Base-by-base conservation (phyloP, 2,888 invertebrate genomes). In the Tuta absoluta region DNA sequence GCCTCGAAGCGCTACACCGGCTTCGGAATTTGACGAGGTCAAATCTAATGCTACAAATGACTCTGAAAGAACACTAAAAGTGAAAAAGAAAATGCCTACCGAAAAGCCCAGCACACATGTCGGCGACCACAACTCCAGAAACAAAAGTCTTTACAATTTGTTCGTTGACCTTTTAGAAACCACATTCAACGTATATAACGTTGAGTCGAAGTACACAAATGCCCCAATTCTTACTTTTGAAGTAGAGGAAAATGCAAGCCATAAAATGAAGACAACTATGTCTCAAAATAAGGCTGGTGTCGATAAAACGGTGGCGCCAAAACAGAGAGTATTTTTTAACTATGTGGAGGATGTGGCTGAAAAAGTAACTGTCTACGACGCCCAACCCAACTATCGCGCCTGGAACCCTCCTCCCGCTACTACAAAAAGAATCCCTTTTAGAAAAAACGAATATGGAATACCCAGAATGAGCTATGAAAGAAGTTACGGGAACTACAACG, bases 81-180 rank as follows among this genome's bases (percentile, higher is more conserved):
- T 41, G 48, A 17, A 7, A 7, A 23, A 24, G n/a, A 28, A 28
- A 48, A 11, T 28, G 17, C 17, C 74, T 69, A 53, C 76, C 0
- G 71, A 71, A 0, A 78, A 80, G 7, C 75, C 79, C 0, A 51
- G 63, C 0, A 82, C 79, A 0, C 33, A 78, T 2, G 72, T 80
- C 0, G 69, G 75, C 4, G 65, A 72, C 7, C 63, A 48, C 19
- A 65, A 38, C 0, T 0, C 63, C 65, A 2, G 68, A 69, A 71
- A 75, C 0, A 79, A 77, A 19, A 73, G 75, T 11, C 51, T 88
- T 0, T 87, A 85, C 59, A 83, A 84, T 59, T 81, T 88, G 59
- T 87, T 87, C 58, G 81, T 86, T 0, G 84, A 89, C 70, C 61
- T 88, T 10, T 57, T 88, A 3, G 80, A 87, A 68, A 81, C 81